Base-by-base conservation (phyloP, 2,113 vertebrate species). In the Cryptotis parvus region DNA sequence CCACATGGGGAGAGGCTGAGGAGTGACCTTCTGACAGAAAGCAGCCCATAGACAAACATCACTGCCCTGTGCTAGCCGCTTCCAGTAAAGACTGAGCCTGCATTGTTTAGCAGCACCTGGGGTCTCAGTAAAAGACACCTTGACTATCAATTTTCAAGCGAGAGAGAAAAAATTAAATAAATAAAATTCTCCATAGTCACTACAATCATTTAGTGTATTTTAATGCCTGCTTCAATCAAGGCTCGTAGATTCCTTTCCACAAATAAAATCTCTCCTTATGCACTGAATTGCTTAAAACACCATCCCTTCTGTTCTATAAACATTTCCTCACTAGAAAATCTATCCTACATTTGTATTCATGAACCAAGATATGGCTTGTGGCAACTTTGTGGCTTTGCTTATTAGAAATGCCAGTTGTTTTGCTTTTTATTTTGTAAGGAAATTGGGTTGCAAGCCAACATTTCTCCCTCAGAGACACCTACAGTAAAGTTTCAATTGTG, bases 391-490 rank as follows among this genome's bases (percentile, higher is more conserved):
- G 55, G 63, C 49, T 83, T 24, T 52, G 79, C 91, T 88, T 81
- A 89, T 95, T 89, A 90, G 84, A 94, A 89, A 91, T 68, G 33
- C 61, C 55, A 41, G 72, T 68, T 94, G 84, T 43, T 68, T 63
- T 82, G 45, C 69, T 74, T 18, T n/a, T 84, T 85, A 82, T 33
- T 93, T 35, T 84, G 68, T 81, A 90, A 92, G 31, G 66, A 94
- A 91, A 88, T 72, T 70, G 61, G 52, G 58, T 55, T 82, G 74
- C 81, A 39, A 87, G 81, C 80, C 87, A 74, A 63, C 35, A 73
- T 41, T 94, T 63, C 82, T 91, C 15, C 49, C 61, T 72, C 65
- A 90, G 55, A 89, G 65, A 88, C 0, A 41, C 84, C 81, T 35
- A 52, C 37, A 75, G 70, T 78, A 82, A 73, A 65, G 69, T 83